phyloP scores from a whole-genome alignment of 2,113 vertebrate genomes.

The Carassius carassius region DNA sequence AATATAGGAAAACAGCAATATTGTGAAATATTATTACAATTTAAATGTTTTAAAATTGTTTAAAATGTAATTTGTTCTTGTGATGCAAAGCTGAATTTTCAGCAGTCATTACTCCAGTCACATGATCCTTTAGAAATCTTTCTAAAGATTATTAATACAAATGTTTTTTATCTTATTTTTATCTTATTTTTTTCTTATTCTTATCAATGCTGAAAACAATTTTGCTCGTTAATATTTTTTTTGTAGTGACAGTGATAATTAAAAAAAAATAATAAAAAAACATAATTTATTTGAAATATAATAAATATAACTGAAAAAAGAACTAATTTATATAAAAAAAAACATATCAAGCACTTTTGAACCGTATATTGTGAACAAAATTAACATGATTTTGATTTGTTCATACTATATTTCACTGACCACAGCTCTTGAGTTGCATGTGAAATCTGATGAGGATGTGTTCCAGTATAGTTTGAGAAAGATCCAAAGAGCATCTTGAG shows the following conservation, averaged over 20 bases:
- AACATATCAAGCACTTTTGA: neutral
- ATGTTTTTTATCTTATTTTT: neutral
- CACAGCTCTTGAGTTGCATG: neutral
- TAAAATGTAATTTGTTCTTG: no score
- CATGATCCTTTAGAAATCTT: neutral
- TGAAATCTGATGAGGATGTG: neutral
- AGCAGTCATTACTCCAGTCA: neutral
- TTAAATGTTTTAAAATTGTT: no score
- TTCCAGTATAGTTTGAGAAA: neutral
- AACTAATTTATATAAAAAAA: neutral
- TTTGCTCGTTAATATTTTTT: neutral
- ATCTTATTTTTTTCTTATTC: neutral
- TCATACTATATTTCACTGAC: neutral
- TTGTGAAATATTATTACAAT: no score
- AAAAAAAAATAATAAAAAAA: neutral
- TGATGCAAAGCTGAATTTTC: neutral
- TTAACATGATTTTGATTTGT: neutral
- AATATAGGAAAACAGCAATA: no score
- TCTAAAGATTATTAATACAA: neutral
- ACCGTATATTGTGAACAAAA: neutral
- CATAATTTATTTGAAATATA: no score
- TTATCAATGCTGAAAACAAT: neutral
- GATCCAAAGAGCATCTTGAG: neutral
- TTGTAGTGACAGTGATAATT: neutral
- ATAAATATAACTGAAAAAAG: no score